phyloP scores from a whole-genome alignment of 1,140 invertebrate species.

The Acromyrmex echinatior region DNA sequence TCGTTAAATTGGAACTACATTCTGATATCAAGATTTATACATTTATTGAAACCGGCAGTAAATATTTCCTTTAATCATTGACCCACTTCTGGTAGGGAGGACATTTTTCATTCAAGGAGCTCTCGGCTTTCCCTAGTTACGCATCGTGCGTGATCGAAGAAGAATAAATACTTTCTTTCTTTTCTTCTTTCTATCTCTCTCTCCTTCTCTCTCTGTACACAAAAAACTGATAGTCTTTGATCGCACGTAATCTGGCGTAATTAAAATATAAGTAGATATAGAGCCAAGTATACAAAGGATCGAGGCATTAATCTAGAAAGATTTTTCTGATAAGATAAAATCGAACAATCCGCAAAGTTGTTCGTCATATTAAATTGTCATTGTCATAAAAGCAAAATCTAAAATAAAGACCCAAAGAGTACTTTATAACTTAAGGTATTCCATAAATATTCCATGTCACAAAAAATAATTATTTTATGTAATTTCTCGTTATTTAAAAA shows the following conservation, averaged over 20 bases:
- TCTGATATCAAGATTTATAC: neutral
- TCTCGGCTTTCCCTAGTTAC: conserved; percentile 18
- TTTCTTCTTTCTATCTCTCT: too few relatives aligned
- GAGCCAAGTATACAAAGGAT: neutral
- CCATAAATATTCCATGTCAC: neutral
- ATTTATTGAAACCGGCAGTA: neutral
- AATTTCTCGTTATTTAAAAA: neutral
- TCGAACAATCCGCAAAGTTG: neutral
- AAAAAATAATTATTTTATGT: neutral
- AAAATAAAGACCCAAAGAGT: neutral
- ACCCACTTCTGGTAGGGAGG: neutral
- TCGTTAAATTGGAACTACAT: neutral
- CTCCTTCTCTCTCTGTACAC: neutral
- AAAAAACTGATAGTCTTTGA: conserved; percentile 32
- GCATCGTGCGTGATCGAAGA: conserved; percentile 26
- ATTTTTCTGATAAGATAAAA: conserved; percentile 23
- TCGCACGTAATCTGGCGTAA: conserved; percentile 45
- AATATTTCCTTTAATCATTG: conserved; percentile 29
- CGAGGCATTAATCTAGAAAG: conserved; percentile 30
- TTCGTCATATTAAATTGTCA: neutral
- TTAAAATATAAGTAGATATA: conserved; percentile 10
- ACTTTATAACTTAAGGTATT: neutral
- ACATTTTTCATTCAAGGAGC: conserved; percentile 19
- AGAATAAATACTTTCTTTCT: neutral
- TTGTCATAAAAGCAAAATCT: neutral